These are phyloP conservation scores for Aleiodes leptofemur DNA, from an alignment of 2,888 invertebrate species.

Conservation along the genomic window DNA sequence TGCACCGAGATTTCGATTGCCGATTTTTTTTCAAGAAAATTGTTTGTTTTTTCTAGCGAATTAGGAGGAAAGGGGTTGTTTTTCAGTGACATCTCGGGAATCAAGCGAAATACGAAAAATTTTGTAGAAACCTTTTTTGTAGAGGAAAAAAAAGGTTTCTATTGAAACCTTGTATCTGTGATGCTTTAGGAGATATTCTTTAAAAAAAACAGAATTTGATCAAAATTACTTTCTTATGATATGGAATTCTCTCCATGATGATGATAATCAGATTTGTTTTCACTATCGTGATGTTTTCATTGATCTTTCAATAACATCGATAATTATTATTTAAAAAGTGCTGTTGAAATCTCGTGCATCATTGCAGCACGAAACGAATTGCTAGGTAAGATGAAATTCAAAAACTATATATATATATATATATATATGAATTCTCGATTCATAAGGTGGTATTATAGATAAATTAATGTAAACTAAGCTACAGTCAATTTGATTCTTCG, in stretches of 20 bases:
- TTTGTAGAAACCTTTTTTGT: no score
- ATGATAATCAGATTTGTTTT: no score
- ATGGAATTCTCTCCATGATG: no score
- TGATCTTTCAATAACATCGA: not conserved
- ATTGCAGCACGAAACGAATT: constrained; percentile 70
- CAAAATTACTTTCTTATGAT: no score
- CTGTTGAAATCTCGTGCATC: constrained; percentile 40
- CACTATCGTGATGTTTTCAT: no score
- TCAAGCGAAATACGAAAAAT: not conserved
- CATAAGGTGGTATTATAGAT: constrained; percentile 18
- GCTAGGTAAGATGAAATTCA: constrained; percentile 60
- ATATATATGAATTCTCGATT: constrained; percentile 40
- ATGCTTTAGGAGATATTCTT: not conserved
- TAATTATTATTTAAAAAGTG: constrained; percentile 3
- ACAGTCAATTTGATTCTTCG: constrained; percentile 49
- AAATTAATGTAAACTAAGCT: constrained; percentile 42
- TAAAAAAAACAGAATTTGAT: not conserved
- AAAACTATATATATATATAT: not conserved
- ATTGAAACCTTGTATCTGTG: no score
- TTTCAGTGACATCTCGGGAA: not conserved
- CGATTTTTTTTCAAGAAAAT: not conserved
- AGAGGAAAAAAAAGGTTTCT: no score
- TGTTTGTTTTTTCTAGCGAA: not conserved
- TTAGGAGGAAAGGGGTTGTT: no score
- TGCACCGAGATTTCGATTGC: constrained; percentile 36